Evolutionary conservation across 2,797 vertebrate genomes (phyloP).

Genomic region (Peromyscus eremicus): DNA sequence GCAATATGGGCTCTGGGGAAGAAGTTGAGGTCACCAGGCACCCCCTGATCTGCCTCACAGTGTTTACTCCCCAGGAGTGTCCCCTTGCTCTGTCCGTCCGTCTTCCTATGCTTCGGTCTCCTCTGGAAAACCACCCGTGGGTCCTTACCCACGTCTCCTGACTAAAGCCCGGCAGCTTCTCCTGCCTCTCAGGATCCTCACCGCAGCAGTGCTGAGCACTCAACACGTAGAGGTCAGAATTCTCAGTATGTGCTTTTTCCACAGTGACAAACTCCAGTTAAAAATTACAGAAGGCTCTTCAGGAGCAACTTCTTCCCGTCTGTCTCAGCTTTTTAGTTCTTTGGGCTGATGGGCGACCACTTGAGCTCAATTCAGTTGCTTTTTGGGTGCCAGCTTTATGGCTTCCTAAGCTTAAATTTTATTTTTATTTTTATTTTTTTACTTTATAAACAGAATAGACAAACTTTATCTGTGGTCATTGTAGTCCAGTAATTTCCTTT

Average conservation of each 20-base stretch:
- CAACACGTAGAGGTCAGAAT: neutral
- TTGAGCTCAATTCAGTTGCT: neutral
- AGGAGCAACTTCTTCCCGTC: neutral
- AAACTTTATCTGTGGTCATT: neutral
- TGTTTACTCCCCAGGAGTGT: neutral
- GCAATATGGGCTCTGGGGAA: neutral
- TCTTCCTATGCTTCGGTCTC: neutral
- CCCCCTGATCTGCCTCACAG: neutral
- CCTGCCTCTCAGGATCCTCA: neutral
- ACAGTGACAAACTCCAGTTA: neutral
- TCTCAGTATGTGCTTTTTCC: neutral
- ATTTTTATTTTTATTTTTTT: neutral
- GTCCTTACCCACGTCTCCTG: neutral
- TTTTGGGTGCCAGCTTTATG: neutral
- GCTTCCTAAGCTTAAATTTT: neutral
- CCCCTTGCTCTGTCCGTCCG: neutral
- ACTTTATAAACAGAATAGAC: neutral
- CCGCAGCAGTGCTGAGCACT: rapidly evolving
- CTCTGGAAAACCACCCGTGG: neutral
- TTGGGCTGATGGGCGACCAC: neutral
- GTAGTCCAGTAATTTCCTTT: neutral
- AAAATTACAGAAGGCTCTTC: neutral
- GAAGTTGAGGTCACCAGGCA: neutral
- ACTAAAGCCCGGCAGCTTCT: neutral
- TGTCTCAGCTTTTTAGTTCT: neutral